These are phyloP conservation scores for Tetrax tetrax DNA, from an alignment of 2,113 vertebrate genomes.

Conservation along the genomic window DNA sequence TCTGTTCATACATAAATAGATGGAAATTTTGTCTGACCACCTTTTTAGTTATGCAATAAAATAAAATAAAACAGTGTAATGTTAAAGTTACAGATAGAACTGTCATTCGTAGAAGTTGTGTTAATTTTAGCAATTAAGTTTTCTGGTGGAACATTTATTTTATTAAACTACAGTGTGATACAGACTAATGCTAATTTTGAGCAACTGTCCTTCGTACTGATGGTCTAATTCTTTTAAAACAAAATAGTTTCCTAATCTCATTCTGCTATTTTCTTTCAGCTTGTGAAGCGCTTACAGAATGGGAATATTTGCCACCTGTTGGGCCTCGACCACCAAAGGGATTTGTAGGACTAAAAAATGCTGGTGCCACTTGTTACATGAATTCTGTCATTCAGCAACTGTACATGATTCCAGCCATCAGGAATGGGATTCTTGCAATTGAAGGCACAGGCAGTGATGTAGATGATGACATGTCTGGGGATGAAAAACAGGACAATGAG, in stretches of 20 bases:
- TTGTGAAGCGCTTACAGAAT: conserved; percentile 96
- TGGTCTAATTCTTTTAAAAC: background rate
- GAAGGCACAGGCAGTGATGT: conserved; percentile 97
- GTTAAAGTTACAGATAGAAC: background rate
- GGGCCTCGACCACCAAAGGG: conserved; percentile 96
- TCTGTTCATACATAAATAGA: background rate
- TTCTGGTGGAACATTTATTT: background rate
- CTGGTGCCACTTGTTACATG: conserved; percentile 99
- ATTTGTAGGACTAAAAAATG: conserved; percentile 98
- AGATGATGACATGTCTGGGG: conserved; percentile 98
- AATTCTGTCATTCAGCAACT: conserved; percentile 99
- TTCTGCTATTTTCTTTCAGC: conserved; percentile 71
- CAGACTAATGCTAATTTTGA: background rate
- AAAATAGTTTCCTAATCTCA: background rate
- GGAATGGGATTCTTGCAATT: conserved; percentile 96
- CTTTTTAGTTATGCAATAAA: background rate
- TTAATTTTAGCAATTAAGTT: background rate
- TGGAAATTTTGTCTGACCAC: background rate
- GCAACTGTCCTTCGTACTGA: background rate
- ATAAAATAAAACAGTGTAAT: background rate
- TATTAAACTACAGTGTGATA: background rate
- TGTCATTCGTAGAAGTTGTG: background rate
- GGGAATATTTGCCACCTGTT: conserved; percentile 97
- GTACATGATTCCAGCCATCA: conserved; percentile 98
- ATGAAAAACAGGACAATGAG: conserved; percentile 99